Base-by-base conservation (phyloP, 2,888 invertebrate genomes). In the Pteria penguin region DNA sequence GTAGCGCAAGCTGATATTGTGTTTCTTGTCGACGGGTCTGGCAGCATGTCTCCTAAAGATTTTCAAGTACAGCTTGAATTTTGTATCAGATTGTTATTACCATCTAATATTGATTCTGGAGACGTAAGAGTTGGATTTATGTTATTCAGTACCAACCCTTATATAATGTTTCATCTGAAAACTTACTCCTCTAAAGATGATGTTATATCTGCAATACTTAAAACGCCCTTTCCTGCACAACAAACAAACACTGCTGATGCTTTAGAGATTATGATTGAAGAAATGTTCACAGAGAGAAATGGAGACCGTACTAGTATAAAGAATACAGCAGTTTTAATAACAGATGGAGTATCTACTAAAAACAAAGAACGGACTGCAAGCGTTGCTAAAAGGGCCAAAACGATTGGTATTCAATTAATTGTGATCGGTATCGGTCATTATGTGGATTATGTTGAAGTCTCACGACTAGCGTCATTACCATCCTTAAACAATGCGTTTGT, bases 21-120 rank as follows among this genome's bases (percentile, higher is more conserved):
- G 24, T 85, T 89, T 72, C 81, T 89, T 11, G 61, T 89, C 74
- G 89, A 89, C 72, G 82, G 87, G 11, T 87, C 87, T 4, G 81
- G 85, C 57, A 87, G 87, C 60, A 84, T 88, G 2, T 87, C 87
- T 5, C 72, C 65, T 1, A 67, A 67, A 2, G 87, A 88, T 79
- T 89, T 84, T 75, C 60, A 84, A 26, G 61, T 75, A 18, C 84
- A 86, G 75, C 72, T 87, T 22, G 68, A 79, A 8, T 89, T 84
- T 66, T 75, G 86, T 5, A 66, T 76, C 11, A 29, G 58, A 1
- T 52, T 88, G 24, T 81, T 87, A 1, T 83, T 83, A 33, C 82
- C 83, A 29, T 80, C 88, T 63, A 80, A 85, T 0, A 75, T 76
- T 22, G 81, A 83, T 24, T 82, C 82, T 52, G 72, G 70, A n/a